Conservation (phyloP, 2,888 invertebrate genomes). For the Philaethria dido region DNA sequence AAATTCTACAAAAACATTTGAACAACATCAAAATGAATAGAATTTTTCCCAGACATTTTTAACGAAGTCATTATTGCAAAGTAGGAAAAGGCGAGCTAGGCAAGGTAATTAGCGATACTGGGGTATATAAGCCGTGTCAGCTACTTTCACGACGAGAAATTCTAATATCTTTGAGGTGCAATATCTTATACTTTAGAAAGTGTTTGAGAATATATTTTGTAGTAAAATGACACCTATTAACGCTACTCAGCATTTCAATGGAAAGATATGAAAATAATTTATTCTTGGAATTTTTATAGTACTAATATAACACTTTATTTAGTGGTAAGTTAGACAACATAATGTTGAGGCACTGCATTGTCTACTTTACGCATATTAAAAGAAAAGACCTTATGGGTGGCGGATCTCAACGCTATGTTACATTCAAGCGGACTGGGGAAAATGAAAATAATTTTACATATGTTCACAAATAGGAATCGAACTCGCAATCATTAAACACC, state of each 20-base stretch:
- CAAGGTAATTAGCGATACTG: constrained; percentile 21
- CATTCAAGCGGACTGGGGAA: not conserved
- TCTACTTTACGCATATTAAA: no score
- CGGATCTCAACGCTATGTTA: not conserved
- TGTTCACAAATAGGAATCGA: no score
- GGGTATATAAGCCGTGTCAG: constrained; percentile 20
- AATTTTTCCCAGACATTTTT: constrained; percentile 16
- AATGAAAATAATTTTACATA: no score
- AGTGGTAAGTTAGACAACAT: no score
- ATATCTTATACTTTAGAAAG: not conserved
- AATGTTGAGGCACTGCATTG: no score
- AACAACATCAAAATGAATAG: constrained; percentile 16
- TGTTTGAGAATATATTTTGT: not conserved
- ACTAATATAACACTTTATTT: no score
- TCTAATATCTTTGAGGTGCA: constrained; percentile 13
- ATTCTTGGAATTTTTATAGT: no score
- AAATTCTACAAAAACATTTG: not conserved
- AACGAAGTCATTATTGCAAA: constrained; percentile 17
- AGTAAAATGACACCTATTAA: not conserved
- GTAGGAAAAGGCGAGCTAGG: constrained; percentile 20
- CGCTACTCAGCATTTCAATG: no score
- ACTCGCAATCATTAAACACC: no score
- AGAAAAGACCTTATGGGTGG: no score
- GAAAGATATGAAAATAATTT: no score
- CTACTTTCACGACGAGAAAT: constrained; percentile 10